A percentile compares a stretch with the other conserved stretches of the same genome.
Conservation (phyloP, 2,888 invertebrate species). For the Drosophila emarginata region DNA sequence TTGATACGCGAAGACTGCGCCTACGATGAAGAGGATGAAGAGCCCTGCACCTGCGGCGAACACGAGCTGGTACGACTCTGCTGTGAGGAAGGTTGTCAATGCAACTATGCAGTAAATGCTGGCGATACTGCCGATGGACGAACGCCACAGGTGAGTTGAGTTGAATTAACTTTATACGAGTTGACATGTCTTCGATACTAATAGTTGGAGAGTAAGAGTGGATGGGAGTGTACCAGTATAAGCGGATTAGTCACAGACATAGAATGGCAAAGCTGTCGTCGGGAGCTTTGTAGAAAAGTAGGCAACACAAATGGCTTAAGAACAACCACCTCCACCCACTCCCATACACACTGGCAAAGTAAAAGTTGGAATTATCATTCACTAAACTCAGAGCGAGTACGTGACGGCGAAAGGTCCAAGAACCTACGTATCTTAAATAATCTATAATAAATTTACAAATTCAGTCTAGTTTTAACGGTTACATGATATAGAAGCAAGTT, state of each 20-base stretch:
- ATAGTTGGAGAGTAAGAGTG: neutral
- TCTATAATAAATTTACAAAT: no score
- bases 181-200: neutral
- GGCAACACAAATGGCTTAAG: slow-evolving; percentile 10
- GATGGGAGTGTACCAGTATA: neutral
- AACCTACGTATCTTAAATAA: no score
- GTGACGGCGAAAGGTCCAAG: neutral
- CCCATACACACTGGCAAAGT: neutral
- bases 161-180: neutral
- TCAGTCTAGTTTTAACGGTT: no score
- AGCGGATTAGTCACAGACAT: slow-evolving; percentile 5
- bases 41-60: slow-evolving; percentile 89
- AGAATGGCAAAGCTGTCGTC: neutral
- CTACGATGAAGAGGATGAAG: slow-evolving; percentile 90
- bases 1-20: slow-evolving; percentile 94
- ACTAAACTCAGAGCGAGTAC: neutral
- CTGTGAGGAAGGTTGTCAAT: slow-evolving; percentile 87
- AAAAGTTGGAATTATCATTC: neutral
- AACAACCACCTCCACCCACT: no score
- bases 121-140: slow-evolving; percentile 59
- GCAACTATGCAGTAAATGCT: slow-evolving; percentile 82
- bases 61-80: slow-evolving; percentile 86
- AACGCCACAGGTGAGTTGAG: slow-evolving; percentile 81
- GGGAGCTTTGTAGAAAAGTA: slow-evolving; percentile 5
- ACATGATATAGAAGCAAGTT: no score